phyloP scores from a whole-genome alignment of 2,113 vertebrate species.

The Synodontis membranacea region DNA sequence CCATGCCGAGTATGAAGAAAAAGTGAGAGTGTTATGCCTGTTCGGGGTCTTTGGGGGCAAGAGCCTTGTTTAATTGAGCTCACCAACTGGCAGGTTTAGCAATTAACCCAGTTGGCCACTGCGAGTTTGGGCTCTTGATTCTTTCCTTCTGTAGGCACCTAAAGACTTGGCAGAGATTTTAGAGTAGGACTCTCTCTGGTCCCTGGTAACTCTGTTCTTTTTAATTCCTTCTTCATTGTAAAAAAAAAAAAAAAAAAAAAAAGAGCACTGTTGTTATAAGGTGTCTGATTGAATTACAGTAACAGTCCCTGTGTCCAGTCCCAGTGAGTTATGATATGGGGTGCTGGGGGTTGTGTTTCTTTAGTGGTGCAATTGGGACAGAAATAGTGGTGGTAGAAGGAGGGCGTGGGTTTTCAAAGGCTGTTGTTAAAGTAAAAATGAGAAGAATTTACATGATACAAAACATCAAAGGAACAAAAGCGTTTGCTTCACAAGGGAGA shows the following conservation, averaged over 20 bases:
- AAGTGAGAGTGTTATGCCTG: constrained; percentile 40
- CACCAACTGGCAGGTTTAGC: constrained; percentile 51
- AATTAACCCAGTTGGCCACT: constrained; percentile 69
- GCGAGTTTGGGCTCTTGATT: constrained; percentile 29
- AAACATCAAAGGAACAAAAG: constrained; percentile 14
- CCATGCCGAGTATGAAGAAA: constrained; percentile 13
- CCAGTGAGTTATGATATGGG: constrained; percentile 27
- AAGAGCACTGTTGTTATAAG: constrained; percentile 22
- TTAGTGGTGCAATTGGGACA: constrained; percentile 19
- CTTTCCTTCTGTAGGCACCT: constrained; percentile 13
- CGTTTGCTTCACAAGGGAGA: constrained; percentile 20
- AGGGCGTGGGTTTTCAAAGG: constrained; percentile 25
- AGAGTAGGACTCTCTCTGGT: constrained; percentile 9
- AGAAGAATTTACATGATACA: constrained; percentile 37
- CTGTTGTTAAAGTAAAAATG: constrained; percentile 38
- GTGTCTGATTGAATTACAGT: constrained; percentile 47
- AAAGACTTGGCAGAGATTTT: neutral
- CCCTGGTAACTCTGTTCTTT: constrained; percentile 10
- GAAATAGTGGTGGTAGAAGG: constrained; percentile 38
- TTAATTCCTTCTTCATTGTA: neutral
- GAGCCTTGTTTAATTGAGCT: constrained; percentile 65
- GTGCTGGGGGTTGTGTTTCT: constrained; percentile 38
- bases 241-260: too few species aligned
- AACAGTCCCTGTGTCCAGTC: too few species aligned
- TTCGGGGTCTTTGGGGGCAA: constrained; percentile 58